Base-by-base conservation (phyloP, 2,888 invertebrate genomes). In the Drosophila aldrichi region DNA sequence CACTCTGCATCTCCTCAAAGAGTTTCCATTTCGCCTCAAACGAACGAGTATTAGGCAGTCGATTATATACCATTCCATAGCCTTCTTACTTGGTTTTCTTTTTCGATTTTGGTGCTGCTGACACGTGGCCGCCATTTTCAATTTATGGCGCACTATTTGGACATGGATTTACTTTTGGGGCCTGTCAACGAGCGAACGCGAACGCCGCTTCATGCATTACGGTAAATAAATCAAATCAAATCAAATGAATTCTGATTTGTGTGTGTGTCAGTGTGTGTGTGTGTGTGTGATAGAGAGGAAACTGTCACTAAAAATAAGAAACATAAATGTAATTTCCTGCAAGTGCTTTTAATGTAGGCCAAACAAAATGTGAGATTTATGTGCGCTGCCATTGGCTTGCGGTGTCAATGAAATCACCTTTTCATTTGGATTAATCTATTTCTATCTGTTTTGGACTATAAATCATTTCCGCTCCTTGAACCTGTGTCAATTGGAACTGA, bases 211-310 rank as follows among this genome's bases (percentile, higher is more conserved):
- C 65, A 56, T 72, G 65, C 67, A 77, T 60, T 77, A 66, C 60
- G 69, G 62, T 63, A 80, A 64, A 69, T 86, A 86, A 83, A 86
- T 83, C 87, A 83, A 77, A 81, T 83, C 75, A 80, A 71, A 71
- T 76, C 52, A 76, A 76, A 80, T 67, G 56, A 68, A 74, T 68
- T 70, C 65, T 76, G 68, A 82, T 68, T 71, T n/a, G n/a, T n/a
- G n/a, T n/a, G n/a, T n/a, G n/a, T n/a, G n/a, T n/a, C n/a, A n/a
- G n/a, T 25, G 20, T 44, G 22, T 46, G 22, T 25, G 22, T 29
- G 52, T 63, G 43, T 54, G 62, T 46, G 67, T 55, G 49, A 60
- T 52, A 25, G 38, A 52, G 61, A 67, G 72, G 62, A 77, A 69
- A 83, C 78, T 83, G 75, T 78, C 69, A 73, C 75, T 81, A 77